Conservation (phyloP, 2,113 vertebrate species). For the Cepphus grylle region DNA sequence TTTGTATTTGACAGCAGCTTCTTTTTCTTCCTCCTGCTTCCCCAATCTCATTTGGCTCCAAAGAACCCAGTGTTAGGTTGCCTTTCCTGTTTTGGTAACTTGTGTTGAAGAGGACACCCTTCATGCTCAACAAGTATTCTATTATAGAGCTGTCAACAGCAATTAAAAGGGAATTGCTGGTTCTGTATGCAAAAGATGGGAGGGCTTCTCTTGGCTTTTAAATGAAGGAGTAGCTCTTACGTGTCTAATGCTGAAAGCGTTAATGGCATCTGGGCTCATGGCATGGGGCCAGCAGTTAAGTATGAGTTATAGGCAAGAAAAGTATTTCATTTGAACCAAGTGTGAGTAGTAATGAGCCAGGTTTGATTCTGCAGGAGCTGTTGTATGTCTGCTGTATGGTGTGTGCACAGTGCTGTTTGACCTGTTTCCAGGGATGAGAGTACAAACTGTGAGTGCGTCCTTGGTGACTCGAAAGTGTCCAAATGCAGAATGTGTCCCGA, state of each 20-base stretch:
- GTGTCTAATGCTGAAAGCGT: background rate
- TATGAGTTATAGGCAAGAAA: background rate
- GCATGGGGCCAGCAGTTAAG: background rate
- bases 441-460: background rate
- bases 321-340: background rate
- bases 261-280: background rate
- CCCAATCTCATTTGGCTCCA: background rate
- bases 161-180: background rate
- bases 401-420: background rate
- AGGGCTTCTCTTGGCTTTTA: background rate
- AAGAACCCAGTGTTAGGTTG: background rate
- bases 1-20: background rate
- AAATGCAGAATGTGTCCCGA: background rate
- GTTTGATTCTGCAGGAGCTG: background rate
- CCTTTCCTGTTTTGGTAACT: background rate
- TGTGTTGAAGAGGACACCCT: background rate
- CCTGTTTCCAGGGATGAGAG: background rate
- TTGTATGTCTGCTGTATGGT: background rate
- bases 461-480: background rate
- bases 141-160: background rate
- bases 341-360: background rate
- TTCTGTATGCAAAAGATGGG: background rate
- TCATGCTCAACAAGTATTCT: background rate
- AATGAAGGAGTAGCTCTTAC: background rate
- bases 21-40: background rate